phyloP scores from a whole-genome alignment of 1,140 invertebrate genomes.

The Procambarus clarkii region DNA sequence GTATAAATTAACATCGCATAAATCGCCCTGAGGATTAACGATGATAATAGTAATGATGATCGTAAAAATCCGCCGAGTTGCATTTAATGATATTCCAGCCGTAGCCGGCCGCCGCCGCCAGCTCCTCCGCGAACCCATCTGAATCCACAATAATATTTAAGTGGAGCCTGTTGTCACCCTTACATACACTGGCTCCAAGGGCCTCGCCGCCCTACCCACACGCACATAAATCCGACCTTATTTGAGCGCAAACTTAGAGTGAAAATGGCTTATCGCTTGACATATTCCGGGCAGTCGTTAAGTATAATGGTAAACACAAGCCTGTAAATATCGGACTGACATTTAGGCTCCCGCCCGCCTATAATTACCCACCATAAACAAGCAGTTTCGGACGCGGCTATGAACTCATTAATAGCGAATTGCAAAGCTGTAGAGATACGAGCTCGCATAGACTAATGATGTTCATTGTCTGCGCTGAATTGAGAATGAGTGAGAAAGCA shows the following conservation, averaged over 20 bases:
- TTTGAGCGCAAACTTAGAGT: constrained; percentile 63
- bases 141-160: constrained; percentile 42
- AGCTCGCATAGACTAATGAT: constrained; percentile 71
- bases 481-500: constrained; percentile 70
- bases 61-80: constrained; percentile 44
- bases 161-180: constrained; percentile 52
- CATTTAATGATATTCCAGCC: constrained; percentile 45
- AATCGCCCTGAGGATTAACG: constrained; percentile 49
- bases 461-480: constrained; percentile 70
- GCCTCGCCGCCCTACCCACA: background rate
- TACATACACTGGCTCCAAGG: constrained; percentile 22
- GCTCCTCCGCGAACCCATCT: constrained; percentile 38
- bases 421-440: constrained; percentile 70
- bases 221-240: constrained; percentile 61
- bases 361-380: constrained; percentile 69
- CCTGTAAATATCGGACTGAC: constrained; percentile 69
- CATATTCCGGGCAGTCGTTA: constrained; percentile 67
- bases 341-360: constrained; percentile 61
- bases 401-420: constrained; percentile 71
- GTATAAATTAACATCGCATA: constrained; percentile 59
- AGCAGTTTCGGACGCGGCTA: constrained; percentile 67
- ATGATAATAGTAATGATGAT: constrained; percentile 62
- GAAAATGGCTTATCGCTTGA: constrained; percentile 69
- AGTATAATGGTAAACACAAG: constrained; percentile 69
- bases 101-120: constrained; percentile 27